phyloP scores from a whole-genome alignment of 2,113 vertebrate genomes.

The Apistogramma diplotaenia region DNA sequence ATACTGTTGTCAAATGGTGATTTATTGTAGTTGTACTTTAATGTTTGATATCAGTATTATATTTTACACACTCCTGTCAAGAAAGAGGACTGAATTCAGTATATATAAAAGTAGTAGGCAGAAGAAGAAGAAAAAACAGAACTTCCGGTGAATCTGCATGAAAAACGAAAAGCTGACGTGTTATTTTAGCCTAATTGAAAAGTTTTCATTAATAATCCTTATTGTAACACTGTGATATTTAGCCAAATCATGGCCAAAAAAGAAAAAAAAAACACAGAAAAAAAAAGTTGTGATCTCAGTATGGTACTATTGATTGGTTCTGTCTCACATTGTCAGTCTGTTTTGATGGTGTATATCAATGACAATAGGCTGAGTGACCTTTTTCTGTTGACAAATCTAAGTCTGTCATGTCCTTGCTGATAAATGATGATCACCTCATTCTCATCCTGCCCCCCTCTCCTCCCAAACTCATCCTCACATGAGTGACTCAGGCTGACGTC shows the following conservation, averaged over 20 bases:
- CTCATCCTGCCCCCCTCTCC: conserved; percentile 46
- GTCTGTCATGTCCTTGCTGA: conserved; percentile 27
- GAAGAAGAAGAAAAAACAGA: neutral
- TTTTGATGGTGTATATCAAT: conserved; percentile 62
- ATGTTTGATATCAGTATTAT: conserved; percentile 68
- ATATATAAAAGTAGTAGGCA: conserved; percentile 49
- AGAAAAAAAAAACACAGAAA: neutral
- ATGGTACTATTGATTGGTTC: conserved; percentile 63
- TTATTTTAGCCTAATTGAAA: conserved; percentile 52
- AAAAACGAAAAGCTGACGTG: conserved; percentile 27
- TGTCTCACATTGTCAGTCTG: conserved; percentile 51
- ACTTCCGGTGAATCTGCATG: conserved; percentile 55
- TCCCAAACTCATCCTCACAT: conserved; percentile 34
- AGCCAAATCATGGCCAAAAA: conserved; percentile 46
- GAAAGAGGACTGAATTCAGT: conserved; percentile 31
- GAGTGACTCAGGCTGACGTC: conserved; percentile 33
- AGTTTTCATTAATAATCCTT: conserved; percentile 61
- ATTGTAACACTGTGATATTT: conserved; percentile 74
- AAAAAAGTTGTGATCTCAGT: conserved; percentile 63
- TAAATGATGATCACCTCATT: conserved; percentile 46
- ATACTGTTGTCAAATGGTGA: conserved; percentile 60
- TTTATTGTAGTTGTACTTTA: conserved; percentile 63
- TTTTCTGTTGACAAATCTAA: conserved; percentile 27
- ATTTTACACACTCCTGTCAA: conserved; percentile 37
- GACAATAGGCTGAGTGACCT: conserved; percentile 51